Base-by-base conservation (phyloP, 2,888 invertebrate species). In the Phengaris arion region DNA sequence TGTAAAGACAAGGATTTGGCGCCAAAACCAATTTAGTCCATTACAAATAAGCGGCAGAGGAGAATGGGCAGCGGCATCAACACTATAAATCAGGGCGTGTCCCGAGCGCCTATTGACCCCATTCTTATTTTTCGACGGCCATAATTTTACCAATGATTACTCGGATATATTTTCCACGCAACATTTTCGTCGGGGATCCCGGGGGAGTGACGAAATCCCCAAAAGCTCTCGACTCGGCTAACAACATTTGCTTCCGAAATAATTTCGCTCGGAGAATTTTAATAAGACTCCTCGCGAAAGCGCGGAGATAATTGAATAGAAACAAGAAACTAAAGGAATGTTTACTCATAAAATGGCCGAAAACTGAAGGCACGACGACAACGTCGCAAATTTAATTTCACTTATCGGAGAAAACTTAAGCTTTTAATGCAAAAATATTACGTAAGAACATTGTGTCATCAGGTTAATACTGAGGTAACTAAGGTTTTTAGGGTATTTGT, bases 31-130 rank as follows among this genome's bases (percentile, higher is more conserved):
- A 78, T 77, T 51, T 35, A 45, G 54, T 35, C 74, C 75, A 78
- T 79, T 79, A 78, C 75, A 76, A 80, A 79, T 79, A 76, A 79
- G 73, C 77, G 77, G 74, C 76, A 74, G 76, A 76, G 75, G 75
- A 76, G 78, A 78, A 72, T 54, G 54, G 72, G 22, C 72, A 22
- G 52, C 76, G 77, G 74, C 77, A 74, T 76, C 78, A 78, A 78
- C 75, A 75, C 77, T 78, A 82, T 84, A 84, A 83, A 85, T 82
- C 81, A 82, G 81, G 81, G 82, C 81, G 82, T 79, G 83, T 81
- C 85, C 81, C 78, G 82, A 83, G 81, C 83, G 83, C 83, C 86
- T 81, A 82, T 82, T 83, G 84, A 81, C 84, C 85, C 82, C 84
- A 79, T 84, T 84, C 82, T 80, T 82, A 80, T 81, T 81, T 83